Base-by-base conservation (phyloP, 2,888 invertebrate genomes). In the Callosobruchus maculatus region DNA sequence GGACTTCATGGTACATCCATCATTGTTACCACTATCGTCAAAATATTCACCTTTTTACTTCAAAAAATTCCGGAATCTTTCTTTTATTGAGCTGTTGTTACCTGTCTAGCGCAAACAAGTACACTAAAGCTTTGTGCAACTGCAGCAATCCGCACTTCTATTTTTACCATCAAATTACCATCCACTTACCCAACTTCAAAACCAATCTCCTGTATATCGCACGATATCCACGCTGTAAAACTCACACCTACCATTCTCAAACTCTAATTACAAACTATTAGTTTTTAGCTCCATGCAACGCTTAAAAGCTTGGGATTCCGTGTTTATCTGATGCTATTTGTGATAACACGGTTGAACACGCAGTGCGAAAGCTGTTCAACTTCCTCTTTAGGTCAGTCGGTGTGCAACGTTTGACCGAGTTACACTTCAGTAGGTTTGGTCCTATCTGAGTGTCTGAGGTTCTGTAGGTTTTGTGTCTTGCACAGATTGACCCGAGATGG, bases 301-400 rank as follows among this genome's bases (percentile, higher is more conserved):
- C 76, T 80, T 76, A 75, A 78, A 78, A 78, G 79, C 78, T 80
- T 77, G 77, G 79, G 77, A 81, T 82, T 81, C 80, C 81, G 79
- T 80, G 81, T 77, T 82, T 79, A 80, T 80, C 80, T 77, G 82
- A 81, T 82, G 83, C 82, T 82, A 82, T 83, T 83, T 82, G 79
- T 80, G 83, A 84, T 83, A 83, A 82, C 78, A 68, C 18, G 67
- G 49, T 49, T 7, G 49, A 49, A 20, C 71, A 71, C 71, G 71
- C 71, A 71, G 71, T 26, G 67, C 67, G 67, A 22, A 68, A 22
- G 71, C 71, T 67, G 67, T 67, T 49, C 31, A 71, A 71, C 49
- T 18, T 13, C 20, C 71, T 71, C 71, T 71, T 71, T 71, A 22
- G 71, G 22, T 67, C 67, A 71, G 71, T 71, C 67, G 68, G 21